Evolutionary conservation across 1,140 invertebrate species (phyloP).

Genomic region (Polypedilum pembai): DNA sequence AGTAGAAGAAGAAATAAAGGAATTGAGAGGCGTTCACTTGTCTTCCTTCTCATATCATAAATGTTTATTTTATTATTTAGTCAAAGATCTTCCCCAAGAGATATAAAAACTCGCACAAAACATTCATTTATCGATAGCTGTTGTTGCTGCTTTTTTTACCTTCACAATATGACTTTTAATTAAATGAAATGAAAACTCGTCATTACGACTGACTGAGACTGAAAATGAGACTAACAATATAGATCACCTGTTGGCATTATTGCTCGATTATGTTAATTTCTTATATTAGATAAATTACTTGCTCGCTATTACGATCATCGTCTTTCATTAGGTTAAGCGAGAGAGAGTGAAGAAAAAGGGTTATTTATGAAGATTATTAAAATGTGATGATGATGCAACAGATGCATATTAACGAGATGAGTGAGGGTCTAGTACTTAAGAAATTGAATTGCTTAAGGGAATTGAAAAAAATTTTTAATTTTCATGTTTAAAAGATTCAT

Average conservation of each 20-base stretch:
- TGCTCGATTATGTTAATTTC: conserved; percentile 8
- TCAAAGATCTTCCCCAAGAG: not conserved
- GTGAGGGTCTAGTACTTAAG: not conserved
- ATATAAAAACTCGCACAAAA: not conserved
- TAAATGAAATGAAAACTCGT: not conserved
- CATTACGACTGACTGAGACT: not conserved
- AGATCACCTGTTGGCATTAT: not conserved
- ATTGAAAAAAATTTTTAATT: too few species aligned
- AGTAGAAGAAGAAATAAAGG: not conserved
- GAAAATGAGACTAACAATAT: conserved; percentile 10
- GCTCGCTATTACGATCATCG: too few species aligned
- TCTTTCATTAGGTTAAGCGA: too few species aligned
- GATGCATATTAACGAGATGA: conserved; percentile 4
- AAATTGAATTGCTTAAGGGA: not conserved
- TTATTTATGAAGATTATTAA: too few species aligned
- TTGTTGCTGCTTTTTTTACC: not conserved
- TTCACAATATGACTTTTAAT: not conserved
- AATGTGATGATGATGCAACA: not conserved
- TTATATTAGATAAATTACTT: too few species aligned
- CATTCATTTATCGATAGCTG: not conserved
- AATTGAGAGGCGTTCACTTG: conserved; percentile 4
- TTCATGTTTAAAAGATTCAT: not conserved
- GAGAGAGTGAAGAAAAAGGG: too few species aligned
- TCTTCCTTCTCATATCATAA: conserved; percentile 5
- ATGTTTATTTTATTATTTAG: not conserved